Evolutionary conservation across 2,888 invertebrate genomes (phyloP).

Genomic region (Calameuta filiformis): DNA sequence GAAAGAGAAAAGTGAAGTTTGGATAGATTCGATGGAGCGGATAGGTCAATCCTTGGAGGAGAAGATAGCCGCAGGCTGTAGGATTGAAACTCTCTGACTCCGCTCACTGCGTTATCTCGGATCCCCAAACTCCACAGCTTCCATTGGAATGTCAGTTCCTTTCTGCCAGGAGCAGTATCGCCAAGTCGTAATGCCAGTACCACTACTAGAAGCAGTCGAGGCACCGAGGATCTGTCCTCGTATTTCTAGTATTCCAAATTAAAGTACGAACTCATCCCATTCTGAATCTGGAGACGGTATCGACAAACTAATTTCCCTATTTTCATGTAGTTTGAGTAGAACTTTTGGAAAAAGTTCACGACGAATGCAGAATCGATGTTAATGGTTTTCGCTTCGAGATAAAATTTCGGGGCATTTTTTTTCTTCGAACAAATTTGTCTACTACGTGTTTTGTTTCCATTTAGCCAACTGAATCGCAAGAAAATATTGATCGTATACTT

Average conservation of each 20-base stretch:
- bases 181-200: not conserved
- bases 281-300: slow-evolving; percentile 5
- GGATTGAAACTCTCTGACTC: not conserved
- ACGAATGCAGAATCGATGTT: not conserved
- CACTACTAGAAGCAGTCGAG: not conserved
- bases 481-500: not conserved
- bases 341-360: not conserved
- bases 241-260: not conserved
- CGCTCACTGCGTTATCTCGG: not conserved
- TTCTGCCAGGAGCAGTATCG: slow-evolving; percentile 1
- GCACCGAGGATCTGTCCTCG: not conserved
- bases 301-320: slow-evolving; percentile 1
- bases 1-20: not conserved
- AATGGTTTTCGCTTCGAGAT: not conserved
- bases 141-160: not conserved
- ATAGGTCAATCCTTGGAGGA: not conserved
- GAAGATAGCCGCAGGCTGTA: not conserved
- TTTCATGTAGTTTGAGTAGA: not conserved
- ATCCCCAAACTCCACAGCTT: not conserved
- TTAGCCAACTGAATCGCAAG: not conserved
- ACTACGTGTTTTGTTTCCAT: not conserved
- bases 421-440: not conserved
- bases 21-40: slow-evolving; percentile 7
- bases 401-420: not conserved
- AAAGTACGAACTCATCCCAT: not conserved